Evolutionary conservation across 2,113 vertebrate species (phyloP).

Genomic region (Plotosus lineatus): DNA sequence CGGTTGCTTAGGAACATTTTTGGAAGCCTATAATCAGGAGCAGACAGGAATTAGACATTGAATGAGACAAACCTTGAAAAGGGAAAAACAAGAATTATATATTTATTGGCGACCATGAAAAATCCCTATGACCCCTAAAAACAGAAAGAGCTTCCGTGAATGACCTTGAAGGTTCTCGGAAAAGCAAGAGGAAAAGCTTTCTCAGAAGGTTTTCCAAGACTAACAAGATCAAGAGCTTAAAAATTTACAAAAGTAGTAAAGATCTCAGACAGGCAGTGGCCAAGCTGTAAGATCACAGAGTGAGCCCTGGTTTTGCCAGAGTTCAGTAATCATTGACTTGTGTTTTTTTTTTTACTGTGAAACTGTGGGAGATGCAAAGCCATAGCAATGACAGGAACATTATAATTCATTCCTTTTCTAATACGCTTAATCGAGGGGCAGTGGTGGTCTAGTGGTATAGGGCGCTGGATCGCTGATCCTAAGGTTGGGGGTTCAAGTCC

Average conservation of each 20-base stretch:
- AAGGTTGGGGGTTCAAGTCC: too few species aligned
- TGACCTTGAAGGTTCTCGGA: background rate
- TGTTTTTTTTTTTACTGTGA: slow-evolving; percentile 32
- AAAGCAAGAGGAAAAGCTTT: slow-evolving; percentile 1
- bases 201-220: background rate
- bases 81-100: slow-evolving; percentile 16
- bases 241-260: background rate
- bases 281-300: slow-evolving; percentile 5
- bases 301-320: slow-evolving; percentile 14
- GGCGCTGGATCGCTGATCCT: too few species aligned
- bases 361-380: background rate
- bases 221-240: too few species aligned
- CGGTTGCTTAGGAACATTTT: slow-evolving; percentile 60
- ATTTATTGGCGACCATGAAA: slow-evolving; percentile 26
- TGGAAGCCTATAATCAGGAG: slow-evolving; percentile 62
- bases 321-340: slow-evolving; percentile 38
- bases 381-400: background rate
- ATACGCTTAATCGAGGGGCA: too few species aligned
- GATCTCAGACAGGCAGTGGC: background rate
- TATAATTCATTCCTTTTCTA: too few species aligned
- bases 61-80: slow-evolving; percentile 9
- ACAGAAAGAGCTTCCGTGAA: slow-evolving; percentile 23
- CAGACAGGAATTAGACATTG: slow-evolving; percentile 28
- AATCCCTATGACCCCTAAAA: slow-evolving; percentile 6
- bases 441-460: too few species aligned